Percentiles rank a stretch among this genome's conserved stretches.
Evolutionary conservation across 2,888 invertebrate genomes (phyloP).

Genomic region (Trachelus stipa): DNA sequence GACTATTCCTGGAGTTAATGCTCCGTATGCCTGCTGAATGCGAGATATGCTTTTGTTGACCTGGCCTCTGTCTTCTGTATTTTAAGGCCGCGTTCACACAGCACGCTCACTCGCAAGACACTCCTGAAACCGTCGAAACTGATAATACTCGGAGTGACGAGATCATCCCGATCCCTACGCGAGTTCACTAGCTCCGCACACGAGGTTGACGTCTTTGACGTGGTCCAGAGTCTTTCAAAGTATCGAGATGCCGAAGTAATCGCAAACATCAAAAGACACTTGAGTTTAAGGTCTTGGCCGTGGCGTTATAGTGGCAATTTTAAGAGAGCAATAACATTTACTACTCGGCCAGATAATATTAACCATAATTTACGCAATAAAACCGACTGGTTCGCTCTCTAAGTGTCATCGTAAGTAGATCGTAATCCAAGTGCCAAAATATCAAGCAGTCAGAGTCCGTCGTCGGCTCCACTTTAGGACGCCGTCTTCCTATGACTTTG

Average conservation of each 20-base stretch:
- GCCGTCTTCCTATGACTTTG: no score
- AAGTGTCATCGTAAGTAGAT: background rate
- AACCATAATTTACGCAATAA: background rate
- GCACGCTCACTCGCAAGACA: no score
- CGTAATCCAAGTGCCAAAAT: slow-evolving; percentile 1
- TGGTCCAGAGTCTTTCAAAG: no score
- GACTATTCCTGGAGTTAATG: slow-evolving; percentile 58
- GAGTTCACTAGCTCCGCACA: no score
- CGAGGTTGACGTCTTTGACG: no score
- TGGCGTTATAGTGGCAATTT: slow-evolving; percentile 7
- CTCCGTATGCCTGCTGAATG: slow-evolving; percentile 52
- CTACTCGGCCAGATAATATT: slow-evolving; percentile 3
- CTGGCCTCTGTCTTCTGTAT: slow-evolving; percentile 36
- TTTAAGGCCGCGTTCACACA: slow-evolving; percentile 17
- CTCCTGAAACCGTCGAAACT: no score
- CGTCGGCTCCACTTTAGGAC: no score
- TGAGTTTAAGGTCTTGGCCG: slow-evolving; percentile 7
- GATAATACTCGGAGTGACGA: no score
- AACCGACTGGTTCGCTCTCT: background rate
- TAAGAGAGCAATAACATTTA: slow-evolving; percentile 11
- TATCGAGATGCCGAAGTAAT: background rate
- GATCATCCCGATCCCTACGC: no score
- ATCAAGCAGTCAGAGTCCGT: no score
- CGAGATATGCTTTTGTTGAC: slow-evolving; percentile 58
- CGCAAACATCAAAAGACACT: slow-evolving; percentile 12